These are phyloP conservation scores for Cantharis lateralis DNA, from an alignment of 2,888 invertebrate genomes.

Conservation along the genomic window DNA sequence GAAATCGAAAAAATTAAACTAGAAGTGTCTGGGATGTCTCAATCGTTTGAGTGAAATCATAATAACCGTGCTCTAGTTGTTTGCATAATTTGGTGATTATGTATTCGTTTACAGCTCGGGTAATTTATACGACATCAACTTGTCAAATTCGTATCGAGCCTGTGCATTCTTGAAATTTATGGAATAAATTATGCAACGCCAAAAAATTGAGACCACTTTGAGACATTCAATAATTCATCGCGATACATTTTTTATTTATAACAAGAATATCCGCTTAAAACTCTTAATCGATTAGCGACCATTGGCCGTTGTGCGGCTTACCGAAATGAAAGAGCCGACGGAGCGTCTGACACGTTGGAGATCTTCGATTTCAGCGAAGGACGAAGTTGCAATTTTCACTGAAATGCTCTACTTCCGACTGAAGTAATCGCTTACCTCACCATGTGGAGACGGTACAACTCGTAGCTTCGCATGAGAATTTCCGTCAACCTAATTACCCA, in stretches of 20 bases:
- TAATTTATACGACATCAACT: background rate
- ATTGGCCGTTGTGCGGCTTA: too few relatives aligned
- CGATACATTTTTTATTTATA: background rate
- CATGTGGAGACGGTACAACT: too few relatives aligned
- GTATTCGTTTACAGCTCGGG: background rate
- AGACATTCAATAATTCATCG: background rate
- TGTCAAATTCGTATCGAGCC: background rate
- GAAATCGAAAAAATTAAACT: background rate
- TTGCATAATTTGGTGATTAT: background rate
- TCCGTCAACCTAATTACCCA: too few relatives aligned
- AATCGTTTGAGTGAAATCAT: background rate
- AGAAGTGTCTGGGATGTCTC: background rate
- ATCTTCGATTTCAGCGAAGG: too few relatives aligned
- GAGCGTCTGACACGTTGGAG: too few relatives aligned
- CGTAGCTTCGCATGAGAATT: too few relatives aligned
- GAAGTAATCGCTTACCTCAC: too few relatives aligned
- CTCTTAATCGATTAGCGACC: background rate
- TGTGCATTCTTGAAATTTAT: background rate
- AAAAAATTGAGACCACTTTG: background rate
- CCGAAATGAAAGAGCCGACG: too few relatives aligned
- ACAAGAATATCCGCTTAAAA: background rate
- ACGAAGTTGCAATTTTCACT: too few relatives aligned
- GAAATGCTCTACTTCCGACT: too few relatives aligned
- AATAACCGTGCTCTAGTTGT: background rate
- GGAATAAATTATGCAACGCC: background rate